A percentile compares a stretch with the other conserved stretches of the same genome.
Conservation (phyloP, 1,140 invertebrate species). For the Diachasma alloeum region DNA sequence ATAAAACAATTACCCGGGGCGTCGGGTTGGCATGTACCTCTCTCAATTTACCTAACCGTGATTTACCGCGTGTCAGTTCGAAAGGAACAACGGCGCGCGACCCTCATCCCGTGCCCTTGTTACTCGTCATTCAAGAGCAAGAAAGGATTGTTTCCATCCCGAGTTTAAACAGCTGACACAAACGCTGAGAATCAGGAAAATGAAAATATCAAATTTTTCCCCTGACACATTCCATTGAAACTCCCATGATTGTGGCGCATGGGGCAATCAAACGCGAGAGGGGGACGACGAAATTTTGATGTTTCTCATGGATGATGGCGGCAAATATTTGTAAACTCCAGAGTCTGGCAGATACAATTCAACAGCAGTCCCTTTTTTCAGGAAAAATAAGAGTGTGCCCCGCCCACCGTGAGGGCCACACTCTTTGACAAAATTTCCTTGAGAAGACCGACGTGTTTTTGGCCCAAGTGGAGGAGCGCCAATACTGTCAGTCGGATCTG, state of each 20-base stretch:
- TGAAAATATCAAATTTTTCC: not conserved
- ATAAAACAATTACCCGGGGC: conserved; percentile 46
- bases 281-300: not conserved
- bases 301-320: conserved; percentile 23
- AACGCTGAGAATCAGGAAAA: too few species aligned
- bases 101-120: not conserved
- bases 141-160: not conserved
- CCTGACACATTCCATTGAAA: too few species aligned
- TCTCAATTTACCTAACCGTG: not conserved
- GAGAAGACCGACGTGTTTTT: conserved; percentile 29
- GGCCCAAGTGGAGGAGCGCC: not conserved
- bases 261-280: not conserved
- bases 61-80: not conserved
- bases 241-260: not conserved
- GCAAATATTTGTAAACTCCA: conserved; percentile 50
- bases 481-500: not conserved
- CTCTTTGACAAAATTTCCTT: conserved; percentile 32
- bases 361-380: conserved; percentile 26
- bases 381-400: conserved; percentile 31
- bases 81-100: not conserved
- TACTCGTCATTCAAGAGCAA: not conserved
- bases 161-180: not conserved
- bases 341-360: conserved; percentile 22
- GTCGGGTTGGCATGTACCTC: conserved; percentile 25
- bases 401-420: conserved; percentile 19